Conservation (phyloP, 2,113 vertebrate genomes). For the Sinocyclocheilus anshuiensis region DNA sequence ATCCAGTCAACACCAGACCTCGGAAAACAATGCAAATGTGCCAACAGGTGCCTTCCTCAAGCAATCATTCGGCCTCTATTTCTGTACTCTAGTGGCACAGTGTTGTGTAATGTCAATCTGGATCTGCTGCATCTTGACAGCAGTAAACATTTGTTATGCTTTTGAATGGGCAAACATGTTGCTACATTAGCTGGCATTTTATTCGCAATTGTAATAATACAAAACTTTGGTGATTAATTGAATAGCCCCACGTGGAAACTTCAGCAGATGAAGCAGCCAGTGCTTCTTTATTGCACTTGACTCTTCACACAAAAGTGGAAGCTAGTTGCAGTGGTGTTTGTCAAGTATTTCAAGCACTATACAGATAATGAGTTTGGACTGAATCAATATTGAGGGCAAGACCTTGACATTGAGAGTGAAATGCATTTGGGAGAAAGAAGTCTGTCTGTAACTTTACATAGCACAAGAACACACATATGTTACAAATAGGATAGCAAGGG, state of each 20-base stretch:
- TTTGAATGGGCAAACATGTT: not conserved
- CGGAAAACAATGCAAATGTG: constrained; percentile 1
- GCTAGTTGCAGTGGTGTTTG: not conserved
- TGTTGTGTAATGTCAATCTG: not conserved
- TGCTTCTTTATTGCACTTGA: not conserved
- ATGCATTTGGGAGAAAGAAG: not conserved
- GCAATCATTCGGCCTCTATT: not conserved
- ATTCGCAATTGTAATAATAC: not conserved
- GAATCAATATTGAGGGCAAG: not conserved
- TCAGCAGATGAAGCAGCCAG: not conserved
- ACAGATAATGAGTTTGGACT: not conserved
- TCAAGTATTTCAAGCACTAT: constrained; percentile 24
- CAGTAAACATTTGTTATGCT: not conserved
- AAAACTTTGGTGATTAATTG: not conserved
- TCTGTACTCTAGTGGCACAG: not conserved
- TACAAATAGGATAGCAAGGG: not conserved
- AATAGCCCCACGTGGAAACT: not conserved
- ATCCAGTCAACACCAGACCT: constrained; percentile 4
- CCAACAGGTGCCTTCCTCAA: constrained; percentile 24
- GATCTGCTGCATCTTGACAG: not conserved
- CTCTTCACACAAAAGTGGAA: constrained; percentile 11
- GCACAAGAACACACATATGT: not conserved
- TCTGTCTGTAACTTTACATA: not conserved
- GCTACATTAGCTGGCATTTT: not conserved
- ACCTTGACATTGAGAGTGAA: constrained; percentile 38